Conservation (phyloP, 2,113 vertebrate species). For the Chrysemys picta region DNA sequence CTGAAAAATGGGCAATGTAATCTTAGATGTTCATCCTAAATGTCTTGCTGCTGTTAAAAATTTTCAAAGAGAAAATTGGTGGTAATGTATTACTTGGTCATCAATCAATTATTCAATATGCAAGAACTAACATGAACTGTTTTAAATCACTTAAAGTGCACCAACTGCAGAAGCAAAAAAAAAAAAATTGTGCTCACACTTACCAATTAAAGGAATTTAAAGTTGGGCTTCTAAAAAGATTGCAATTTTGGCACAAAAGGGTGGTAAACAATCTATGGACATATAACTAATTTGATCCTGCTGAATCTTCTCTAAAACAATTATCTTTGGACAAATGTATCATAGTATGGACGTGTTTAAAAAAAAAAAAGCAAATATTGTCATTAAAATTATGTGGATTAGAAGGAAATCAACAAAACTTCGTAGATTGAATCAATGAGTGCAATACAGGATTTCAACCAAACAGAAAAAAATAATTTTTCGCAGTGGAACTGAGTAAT, state of each 20-base stretch:
- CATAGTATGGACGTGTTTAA: background rate
- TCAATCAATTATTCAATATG: background rate
- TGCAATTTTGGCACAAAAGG: background rate
- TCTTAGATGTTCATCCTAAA: background rate
- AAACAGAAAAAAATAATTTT: background rate
- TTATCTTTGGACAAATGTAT: background rate
- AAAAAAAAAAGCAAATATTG: background rate
- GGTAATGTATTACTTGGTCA: background rate
- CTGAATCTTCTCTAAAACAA: background rate
- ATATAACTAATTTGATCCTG: background rate
- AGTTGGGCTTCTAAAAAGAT: background rate
- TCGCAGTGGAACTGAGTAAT: fast-evolving
- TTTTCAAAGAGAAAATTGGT: background rate
- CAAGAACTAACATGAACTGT: background rate
- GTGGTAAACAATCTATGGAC: background rate
- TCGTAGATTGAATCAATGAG: background rate
- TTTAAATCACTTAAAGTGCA: background rate
- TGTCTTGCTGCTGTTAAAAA: background rate
- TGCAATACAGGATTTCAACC: background rate
- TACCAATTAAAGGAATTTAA: background rate
- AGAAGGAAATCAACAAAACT: background rate
- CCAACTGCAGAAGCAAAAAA: background rate
- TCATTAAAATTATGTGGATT: background rate
- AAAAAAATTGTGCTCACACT: background rate
- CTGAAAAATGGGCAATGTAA: background rate